Conservation (phyloP, 2,797 vertebrate genomes). For the Pyrrhura leucotis region DNA sequence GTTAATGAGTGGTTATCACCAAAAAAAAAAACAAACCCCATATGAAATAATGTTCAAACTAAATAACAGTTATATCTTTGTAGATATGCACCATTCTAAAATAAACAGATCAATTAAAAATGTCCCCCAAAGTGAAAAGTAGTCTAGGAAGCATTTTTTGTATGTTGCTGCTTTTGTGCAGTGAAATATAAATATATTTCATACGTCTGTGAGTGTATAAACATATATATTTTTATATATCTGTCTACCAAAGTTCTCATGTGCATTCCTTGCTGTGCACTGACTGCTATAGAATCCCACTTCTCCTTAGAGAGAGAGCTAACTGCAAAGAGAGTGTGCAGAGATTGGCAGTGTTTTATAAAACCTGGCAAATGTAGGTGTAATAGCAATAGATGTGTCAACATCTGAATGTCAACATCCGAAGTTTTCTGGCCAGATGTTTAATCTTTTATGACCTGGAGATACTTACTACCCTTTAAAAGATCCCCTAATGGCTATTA, state of each 20-base stretch:
- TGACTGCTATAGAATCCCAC: not conserved
- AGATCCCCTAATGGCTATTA: not conserved
- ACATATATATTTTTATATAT: not conserved
- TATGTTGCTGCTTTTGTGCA: not conserved
- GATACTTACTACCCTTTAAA: not conserved
- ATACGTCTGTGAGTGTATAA: not conserved
- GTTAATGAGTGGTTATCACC: not conserved
- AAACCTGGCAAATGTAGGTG: constrained; percentile 33
- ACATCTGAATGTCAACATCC: not conserved
- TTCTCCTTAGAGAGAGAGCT: not conserved
- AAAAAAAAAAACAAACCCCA: not conserved
- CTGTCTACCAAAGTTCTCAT: not conserved
- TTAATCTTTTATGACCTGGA: not conserved
- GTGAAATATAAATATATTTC: not conserved
- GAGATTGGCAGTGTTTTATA: not conserved
- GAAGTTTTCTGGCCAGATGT: constrained; percentile 15
- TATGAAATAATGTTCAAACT: not conserved
- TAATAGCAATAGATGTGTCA: not conserved
- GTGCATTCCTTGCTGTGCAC: not conserved
- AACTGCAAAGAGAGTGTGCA: not conserved
- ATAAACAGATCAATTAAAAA: not conserved
- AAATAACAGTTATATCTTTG: not conserved
- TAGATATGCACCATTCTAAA: not conserved
- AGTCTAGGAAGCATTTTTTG: not conserved
- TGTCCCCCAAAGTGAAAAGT: not conserved